Evolutionary conservation across 2,888 invertebrate species (phyloP), one percentile per base, ranked within the genome.

Genomic region (Ischnus inquisitorius): DNA sequence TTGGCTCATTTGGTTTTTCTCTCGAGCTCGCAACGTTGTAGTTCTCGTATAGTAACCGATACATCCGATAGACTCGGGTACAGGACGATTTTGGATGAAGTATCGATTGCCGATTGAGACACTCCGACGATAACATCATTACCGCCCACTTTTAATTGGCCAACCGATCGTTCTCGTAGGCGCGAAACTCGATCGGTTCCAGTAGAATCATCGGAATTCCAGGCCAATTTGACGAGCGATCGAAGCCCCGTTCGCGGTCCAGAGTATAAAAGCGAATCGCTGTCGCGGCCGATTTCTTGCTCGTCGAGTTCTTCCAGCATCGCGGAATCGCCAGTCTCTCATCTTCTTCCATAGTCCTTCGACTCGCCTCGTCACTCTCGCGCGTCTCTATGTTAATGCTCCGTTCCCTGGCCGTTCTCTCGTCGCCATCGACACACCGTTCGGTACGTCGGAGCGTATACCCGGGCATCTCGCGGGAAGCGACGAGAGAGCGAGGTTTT

Each of bases 401-500:
- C 34, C 54, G 10, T 54, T 54, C 54, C 3, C 10, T 54, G 10
- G 54, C 10, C 34, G 8, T 22, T 19, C 54, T 6, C 22, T 16
- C 51, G 10, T 54, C 51, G 10, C 51, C 19, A 83, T 86, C 88
- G 88, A 87, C 90, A 89, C 91, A 89, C 87, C 86, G 88, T 34
- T n/a, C 89, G 89, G 88, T 60, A 46, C 60, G 43, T 72, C 16
- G 43, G 22, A 41, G 39, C 1, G 8, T 88, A 88, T 87, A 82
- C 88, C 60, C 60, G 12, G 6, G 12, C 41, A 60, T 41, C 25
- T 60, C 19, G 71, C 25, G 16, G 43, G 39, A n/a, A 41, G 51
- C 46, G 64, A 60, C 19, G 57, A 51, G 48, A 69, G 48, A 80
- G 89, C 87, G 89, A 84, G 87, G 90, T 92, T 92, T 92, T 91